These are phyloP conservation scores for Psittacula echo DNA, from an alignment of 2,797 vertebrate genomes.

Conservation along the genomic window DNA sequence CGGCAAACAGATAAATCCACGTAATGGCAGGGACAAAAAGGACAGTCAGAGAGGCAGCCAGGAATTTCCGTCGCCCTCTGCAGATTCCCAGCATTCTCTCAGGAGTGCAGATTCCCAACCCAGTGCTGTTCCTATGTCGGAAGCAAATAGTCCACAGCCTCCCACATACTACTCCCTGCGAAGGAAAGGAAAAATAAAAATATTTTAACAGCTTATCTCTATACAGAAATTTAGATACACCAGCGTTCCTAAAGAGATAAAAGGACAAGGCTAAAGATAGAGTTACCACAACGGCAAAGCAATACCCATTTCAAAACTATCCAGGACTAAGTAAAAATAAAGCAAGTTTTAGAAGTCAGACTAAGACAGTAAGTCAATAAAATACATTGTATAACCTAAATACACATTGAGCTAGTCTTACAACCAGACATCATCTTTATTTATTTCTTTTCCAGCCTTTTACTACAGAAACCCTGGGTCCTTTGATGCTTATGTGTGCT, in stretches of 20 bases:
- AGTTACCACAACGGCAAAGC: background rate
- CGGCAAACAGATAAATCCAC: slow-evolving; percentile 97
- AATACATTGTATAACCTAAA: background rate
- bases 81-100: slow-evolving; percentile 99
- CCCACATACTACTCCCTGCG: slow-evolving; percentile 88
- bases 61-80: slow-evolving; percentile 97
- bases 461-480: background rate
- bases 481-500: background rate
- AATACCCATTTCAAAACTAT: background rate
- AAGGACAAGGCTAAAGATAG: background rate
- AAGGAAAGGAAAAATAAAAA: slow-evolving; percentile 28
- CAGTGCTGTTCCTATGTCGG: slow-evolving; percentile 84
- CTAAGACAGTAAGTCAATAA: background rate
- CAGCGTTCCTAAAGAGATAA: background rate
- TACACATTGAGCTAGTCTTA: background rate
- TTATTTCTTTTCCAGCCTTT: background rate
- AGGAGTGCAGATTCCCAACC: slow-evolving; percentile 76
- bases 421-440: background rate
- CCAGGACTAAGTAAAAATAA: background rate
- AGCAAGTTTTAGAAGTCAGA: background rate
- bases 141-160: slow-evolving; percentile 81
- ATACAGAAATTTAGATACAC: background rate
- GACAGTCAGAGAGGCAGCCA: slow-evolving; percentile 91
- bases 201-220: background rate
- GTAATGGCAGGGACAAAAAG: slow-evolving; percentile 95